phyloP scores from a whole-genome alignment of 2,888 invertebrate species.

The Leptinotarsa tumamoca region DNA sequence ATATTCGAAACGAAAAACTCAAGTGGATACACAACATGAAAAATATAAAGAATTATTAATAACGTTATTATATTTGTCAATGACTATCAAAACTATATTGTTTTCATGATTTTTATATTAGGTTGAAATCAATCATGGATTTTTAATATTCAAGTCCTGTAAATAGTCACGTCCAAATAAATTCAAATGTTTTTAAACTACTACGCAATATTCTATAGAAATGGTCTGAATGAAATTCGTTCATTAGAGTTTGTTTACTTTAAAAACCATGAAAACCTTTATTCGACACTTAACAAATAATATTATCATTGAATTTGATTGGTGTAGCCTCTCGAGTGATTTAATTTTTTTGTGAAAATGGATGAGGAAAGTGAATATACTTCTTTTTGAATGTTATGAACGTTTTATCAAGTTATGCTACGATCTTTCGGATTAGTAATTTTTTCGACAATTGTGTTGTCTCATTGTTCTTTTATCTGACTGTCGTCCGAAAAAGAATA shows the following conservation, averaged over 20 bases:
- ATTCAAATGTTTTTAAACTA: not conserved
- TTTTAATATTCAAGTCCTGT: not conserved
- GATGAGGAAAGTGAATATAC: no score
- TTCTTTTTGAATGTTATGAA: no score
- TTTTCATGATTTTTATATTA: not conserved
- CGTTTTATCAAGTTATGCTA: no score
- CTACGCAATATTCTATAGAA: not conserved
- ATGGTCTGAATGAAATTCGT: not conserved
- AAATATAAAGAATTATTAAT: not conserved
- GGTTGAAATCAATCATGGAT: not conserved
- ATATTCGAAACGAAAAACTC: not conserved
- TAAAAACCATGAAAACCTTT: not conserved
- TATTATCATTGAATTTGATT: not conserved
- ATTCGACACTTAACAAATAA: not conserved
- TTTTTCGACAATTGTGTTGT: no score
- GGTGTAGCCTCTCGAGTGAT: not conserved
- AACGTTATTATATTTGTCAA: not conserved
- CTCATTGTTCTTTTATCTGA: no score
- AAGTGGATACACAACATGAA: no score
- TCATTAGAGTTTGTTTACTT: not conserved
- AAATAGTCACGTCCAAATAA: not conserved
- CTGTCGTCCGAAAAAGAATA: no score
- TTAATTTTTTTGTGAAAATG: not conserved
- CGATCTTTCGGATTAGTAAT: no score
- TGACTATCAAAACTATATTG: not conserved